Evolutionary conservation across 2,113 vertebrate species (phyloP).

Genomic region (Scalopus aquaticus): DNA sequence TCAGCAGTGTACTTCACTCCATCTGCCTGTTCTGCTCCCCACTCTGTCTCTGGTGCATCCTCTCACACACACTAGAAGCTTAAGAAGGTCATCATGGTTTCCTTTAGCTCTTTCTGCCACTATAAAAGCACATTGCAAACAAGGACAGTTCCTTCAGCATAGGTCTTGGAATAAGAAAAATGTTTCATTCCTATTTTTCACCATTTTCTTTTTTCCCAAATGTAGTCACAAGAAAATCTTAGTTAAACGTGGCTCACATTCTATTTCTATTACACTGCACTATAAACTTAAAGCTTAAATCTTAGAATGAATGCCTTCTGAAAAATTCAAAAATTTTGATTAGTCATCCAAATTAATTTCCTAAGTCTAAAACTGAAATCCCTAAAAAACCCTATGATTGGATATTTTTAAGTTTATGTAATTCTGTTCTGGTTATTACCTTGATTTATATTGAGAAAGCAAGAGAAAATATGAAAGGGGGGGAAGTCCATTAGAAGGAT

Average conservation of each 20-base stretch:
- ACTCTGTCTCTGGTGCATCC: no score
- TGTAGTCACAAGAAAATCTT: neutral
- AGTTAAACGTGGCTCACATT: neutral
- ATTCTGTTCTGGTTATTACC: neutral
- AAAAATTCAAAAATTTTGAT: neutral
- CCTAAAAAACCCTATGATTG: neutral
- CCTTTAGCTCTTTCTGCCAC: neutral
- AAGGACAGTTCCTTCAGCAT: neutral
- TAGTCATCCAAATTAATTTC: slow-evolving; percentile 2
- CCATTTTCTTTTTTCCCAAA: neutral
- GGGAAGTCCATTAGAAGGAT: neutral
- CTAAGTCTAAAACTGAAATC: slow-evolving; percentile 36
- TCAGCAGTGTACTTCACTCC: no score
- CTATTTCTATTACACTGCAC: neutral
- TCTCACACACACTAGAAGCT: neutral
- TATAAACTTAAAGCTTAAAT: neutral
- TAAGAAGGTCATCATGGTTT: neutral
- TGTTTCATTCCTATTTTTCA: neutral
- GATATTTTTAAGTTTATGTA: slow-evolving; percentile 10
- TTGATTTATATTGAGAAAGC: neutral
- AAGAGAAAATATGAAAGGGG: neutral
- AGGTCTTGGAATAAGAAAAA: neutral
- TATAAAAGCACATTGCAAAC: neutral
- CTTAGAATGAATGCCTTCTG: neutral
- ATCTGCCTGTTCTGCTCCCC: no score